Conservation (phyloP, 2,113 vertebrate genomes). For the Chinchilla lanigera region DNA sequence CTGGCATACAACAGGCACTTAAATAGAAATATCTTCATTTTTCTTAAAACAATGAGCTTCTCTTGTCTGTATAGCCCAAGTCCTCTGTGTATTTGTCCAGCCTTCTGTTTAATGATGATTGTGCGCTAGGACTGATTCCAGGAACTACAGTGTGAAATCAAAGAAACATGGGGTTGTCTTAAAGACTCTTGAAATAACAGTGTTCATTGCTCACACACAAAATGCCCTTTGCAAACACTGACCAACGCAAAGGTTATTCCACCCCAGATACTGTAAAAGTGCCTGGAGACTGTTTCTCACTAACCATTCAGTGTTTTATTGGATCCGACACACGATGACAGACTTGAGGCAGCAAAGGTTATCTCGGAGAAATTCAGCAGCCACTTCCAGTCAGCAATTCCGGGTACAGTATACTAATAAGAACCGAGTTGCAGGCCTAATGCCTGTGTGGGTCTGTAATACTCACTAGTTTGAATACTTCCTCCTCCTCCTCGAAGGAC, state of each 20-base stretch:
- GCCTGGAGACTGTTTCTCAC: slow-evolving; percentile 42
- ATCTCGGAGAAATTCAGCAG: slow-evolving; percentile 29
- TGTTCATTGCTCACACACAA: slow-evolving; percentile 44
- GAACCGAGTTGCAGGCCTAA: not conserved
- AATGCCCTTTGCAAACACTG: slow-evolving; percentile 53
- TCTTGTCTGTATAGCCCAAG: not conserved
- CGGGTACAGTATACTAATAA: not conserved
- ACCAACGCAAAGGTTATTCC: slow-evolving; percentile 49
- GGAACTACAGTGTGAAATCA: not conserved
- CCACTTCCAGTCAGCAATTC: not conserved
- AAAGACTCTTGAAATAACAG: not conserved
- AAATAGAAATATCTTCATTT: slow-evolving; percentile 24
- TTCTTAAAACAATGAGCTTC: slow-evolving; percentile 19
- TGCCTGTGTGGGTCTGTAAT: not conserved
- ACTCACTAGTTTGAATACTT: not conserved
- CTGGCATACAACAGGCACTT: not conserved
- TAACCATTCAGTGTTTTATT: slow-evolving; percentile 28
- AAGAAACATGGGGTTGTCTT: not conserved
- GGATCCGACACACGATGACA: slow-evolving; percentile 42
- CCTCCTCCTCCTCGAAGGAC: not conserved
- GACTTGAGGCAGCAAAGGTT: slow-evolving; percentile 38
- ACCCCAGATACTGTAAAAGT: slow-evolving; percentile 62
- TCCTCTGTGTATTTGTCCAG: not conserved
- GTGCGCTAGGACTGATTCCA: not conserved
- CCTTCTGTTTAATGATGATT: not conserved